A percentile compares a stretch with the other conserved stretches of the same genome.
Evolutionary conservation across 2,797 vertebrate species (phyloP).

Genomic region (Spinus pinus): DNA sequence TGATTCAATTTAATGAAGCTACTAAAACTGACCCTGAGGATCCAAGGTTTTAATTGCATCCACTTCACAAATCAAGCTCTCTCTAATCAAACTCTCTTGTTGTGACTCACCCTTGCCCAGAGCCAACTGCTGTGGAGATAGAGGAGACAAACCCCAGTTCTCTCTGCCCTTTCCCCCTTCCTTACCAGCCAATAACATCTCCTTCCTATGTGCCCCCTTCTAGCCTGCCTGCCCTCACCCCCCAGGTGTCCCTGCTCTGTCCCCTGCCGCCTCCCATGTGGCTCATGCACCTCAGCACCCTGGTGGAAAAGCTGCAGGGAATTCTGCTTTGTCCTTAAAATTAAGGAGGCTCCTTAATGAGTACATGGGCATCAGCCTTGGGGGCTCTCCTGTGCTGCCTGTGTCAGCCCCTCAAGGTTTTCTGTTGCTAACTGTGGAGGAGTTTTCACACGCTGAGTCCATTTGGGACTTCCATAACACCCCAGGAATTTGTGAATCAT

Average conservation of each 20-base stretch:
- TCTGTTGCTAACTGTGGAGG: neutral
- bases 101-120: neutral
- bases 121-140: neutral
- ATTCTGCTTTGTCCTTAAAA: neutral
- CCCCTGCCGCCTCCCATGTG: neutral
- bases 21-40: neutral
- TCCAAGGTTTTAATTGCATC: neutral
- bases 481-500: neutral
- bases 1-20: neutral
- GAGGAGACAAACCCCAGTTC: neutral
- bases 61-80: neutral
- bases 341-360: neutral
- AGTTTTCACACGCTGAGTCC: accelerated
- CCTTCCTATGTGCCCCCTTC: neutral
- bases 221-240: neutral
- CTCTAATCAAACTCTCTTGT: neutral
- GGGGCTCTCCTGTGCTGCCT: neutral
- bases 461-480: neutral
- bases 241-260: too few relatives aligned
- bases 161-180: neutral
- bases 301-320: neutral
- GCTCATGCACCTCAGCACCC: neutral
- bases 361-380: neutral
- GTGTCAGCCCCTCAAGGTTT: neutral
- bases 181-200: neutral